A percentile compares a stretch with the other conserved stretches of the same genome.
phyloP scores from a whole-genome alignment of 2,797 vertebrate genomes.

The Scarus forsteni region DNA sequence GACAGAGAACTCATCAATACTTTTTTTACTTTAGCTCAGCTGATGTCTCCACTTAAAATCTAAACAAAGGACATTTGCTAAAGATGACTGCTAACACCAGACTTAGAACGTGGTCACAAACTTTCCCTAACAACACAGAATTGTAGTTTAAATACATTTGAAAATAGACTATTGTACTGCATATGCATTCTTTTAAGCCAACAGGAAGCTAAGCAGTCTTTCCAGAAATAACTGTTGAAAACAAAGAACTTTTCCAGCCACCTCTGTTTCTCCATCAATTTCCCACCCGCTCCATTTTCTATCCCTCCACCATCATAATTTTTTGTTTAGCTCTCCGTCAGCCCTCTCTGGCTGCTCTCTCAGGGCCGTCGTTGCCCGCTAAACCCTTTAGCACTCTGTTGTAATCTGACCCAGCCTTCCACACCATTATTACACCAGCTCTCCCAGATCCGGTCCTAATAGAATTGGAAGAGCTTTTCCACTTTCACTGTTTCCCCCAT shows the following conservation, averaged over 20 bases:
- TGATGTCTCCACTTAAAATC: too few species aligned
- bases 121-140: too few species aligned
- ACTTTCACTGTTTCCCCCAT: conserved; percentile 75
- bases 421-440: conserved; percentile 78
- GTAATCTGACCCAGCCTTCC: conserved; percentile 71
- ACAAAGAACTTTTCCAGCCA: conserved; percentile 48
- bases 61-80: too few species aligned
- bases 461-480: conserved; percentile 76
- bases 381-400: conserved; percentile 70
- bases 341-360: conserved; percentile 47
- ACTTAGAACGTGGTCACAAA: too few species aligned
- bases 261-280: conserved; percentile 26
- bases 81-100: too few species aligned
- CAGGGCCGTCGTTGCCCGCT: conserved; percentile 57
- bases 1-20: too few species aligned
- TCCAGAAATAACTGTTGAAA: conserved; percentile 19
- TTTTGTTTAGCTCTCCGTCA: conserved; percentile 56
- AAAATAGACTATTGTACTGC: too few species aligned
- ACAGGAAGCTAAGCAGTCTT: neutral
- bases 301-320: conserved; percentile 60
- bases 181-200: neutral
- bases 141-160: too few species aligned
- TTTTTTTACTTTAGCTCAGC: too few species aligned
- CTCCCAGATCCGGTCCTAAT: conserved; percentile 79
- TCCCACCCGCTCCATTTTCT: conserved; percentile 54